Evolutionary conservation across 2,113 vertebrate genomes (phyloP).

Genomic region (Nestor notabilis): DNA sequence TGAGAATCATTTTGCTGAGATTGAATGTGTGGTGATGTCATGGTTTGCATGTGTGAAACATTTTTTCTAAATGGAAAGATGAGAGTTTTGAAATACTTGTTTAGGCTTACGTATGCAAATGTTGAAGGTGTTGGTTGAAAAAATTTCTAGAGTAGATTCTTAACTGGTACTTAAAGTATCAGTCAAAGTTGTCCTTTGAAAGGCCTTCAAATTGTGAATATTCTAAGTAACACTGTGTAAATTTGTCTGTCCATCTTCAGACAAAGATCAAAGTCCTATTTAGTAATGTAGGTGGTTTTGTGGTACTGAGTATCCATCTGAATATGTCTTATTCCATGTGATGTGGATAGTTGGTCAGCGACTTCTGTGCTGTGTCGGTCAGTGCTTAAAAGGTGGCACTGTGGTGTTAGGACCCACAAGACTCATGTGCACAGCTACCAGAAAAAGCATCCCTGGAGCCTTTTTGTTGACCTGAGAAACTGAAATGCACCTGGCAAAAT

Average conservation of each 20-base stretch:
- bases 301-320: background rate
- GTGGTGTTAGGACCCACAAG: background rate
- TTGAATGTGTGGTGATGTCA: background rate
- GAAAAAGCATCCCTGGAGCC: background rate
- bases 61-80: background rate
- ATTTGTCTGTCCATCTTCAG: background rate
- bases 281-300: background rate
- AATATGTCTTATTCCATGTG: background rate
- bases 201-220: background rate
- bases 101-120: background rate
- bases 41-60: background rate
- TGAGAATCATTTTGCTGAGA: background rate
- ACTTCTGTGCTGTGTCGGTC: background rate
- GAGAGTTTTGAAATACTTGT: slow-evolving; percentile 8
- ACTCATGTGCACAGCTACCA: background rate
- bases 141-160: background rate
- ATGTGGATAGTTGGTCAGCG: background rate
- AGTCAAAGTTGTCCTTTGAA: background rate
- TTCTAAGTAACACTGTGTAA: rapidly evolving
- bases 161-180: background rate
- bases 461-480: background rate
- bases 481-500: background rate
- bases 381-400: background rate
- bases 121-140: slow-evolving; percentile 5
- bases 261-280: background rate